Evolutionary conservation across 2,797 vertebrate species (phyloP).

Genomic region (Sphenodon punctatus): DNA sequence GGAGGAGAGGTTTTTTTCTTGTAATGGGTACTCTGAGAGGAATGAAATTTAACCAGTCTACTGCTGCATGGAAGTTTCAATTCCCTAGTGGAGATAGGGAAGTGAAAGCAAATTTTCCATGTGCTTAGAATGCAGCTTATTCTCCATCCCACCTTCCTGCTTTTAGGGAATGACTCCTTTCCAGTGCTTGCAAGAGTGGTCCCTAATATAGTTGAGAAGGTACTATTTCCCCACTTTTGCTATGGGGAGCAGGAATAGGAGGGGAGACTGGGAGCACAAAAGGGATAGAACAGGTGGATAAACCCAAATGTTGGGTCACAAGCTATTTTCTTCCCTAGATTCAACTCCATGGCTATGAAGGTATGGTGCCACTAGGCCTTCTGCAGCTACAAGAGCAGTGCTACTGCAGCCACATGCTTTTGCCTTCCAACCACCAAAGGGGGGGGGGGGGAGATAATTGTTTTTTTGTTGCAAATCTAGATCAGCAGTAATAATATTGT

Average conservation of each 20-base stretch:
- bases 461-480: no score
- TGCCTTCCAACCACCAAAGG: accelerated
- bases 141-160: neutral
- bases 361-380: no score
- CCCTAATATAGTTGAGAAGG: no score
- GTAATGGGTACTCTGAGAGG: slow-evolving; percentile 25
- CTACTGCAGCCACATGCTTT: accelerated
- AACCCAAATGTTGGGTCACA: neutral
- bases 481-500: no score
- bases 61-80: slow-evolving; percentile 18
- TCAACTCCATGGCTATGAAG: no score
- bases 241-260: no score
- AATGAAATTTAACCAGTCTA: slow-evolving; percentile 13
- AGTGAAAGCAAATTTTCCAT: neutral
- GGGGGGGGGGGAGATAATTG: no score
- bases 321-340: neutral
- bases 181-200: no score
- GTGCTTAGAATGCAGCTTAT: neutral
- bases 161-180: no score
- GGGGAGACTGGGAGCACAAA: neutral
- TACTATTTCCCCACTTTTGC: no score
- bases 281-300: neutral
- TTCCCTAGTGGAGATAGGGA: neutral
- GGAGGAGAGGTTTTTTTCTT: slow-evolving; percentile 33
- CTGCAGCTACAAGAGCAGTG: no score